These are phyloP conservation scores for Periophthalmodon schlosseri DNA, from an alignment of 2,113 vertebrate genomes.

Conservation along the genomic window DNA sequence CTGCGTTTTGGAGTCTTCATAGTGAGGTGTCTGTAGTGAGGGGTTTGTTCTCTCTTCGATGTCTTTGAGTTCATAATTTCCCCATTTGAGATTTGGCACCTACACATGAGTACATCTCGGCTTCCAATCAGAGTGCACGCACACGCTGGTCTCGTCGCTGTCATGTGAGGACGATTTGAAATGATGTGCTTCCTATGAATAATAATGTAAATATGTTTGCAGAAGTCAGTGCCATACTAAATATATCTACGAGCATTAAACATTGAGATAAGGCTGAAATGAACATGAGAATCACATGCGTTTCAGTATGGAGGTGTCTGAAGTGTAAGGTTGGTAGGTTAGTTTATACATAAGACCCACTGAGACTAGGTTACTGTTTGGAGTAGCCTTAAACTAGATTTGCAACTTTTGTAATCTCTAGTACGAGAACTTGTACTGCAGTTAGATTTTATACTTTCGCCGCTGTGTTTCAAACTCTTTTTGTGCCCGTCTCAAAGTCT, in stretches of 20 bases:
- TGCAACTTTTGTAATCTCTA: no score
- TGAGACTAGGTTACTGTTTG: no score
- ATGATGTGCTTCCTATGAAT: not conserved
- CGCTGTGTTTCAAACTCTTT: not conserved
- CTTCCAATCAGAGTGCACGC: not conserved
- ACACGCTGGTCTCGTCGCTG: not conserved
- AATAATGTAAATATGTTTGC: not conserved
- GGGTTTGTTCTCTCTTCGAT: no score
- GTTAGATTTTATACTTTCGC: no score
- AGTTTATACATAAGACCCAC: not conserved
- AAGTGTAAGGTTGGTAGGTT: not conserved
- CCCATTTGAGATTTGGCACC: slow-evolving; percentile 28
- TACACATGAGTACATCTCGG: slow-evolving; percentile 16
- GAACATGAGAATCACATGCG: no score
- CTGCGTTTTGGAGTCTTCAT: slow-evolving; percentile 8
- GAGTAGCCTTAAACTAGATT: no score
- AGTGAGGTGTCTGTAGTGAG: no score
- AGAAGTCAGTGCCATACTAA: not conserved
- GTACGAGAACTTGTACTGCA: no score
- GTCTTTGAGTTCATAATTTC: slow-evolving; percentile 31
- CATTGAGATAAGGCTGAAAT: no score
- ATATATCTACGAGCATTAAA: no score
- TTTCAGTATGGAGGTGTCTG: not conserved
- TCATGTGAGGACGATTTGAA: not conserved
- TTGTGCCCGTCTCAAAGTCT: not conserved